Evolutionary conservation across 2,888 invertebrate species (phyloP).

Genomic region (Dioctria linearis): DNA sequence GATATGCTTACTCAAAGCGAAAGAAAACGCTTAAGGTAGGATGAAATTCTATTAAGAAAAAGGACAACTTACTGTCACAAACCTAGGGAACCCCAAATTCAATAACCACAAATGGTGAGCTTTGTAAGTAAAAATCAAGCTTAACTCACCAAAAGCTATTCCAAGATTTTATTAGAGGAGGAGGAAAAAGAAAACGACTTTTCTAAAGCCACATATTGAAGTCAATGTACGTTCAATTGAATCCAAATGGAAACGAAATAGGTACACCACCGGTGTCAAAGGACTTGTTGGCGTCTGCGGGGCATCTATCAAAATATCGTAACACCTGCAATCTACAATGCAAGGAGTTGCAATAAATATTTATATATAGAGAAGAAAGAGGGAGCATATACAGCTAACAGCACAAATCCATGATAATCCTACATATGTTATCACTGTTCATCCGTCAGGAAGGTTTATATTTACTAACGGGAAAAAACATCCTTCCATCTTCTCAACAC

Average conservation of each 20-base stretch:
- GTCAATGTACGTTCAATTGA: background rate
- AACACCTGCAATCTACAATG: background rate
- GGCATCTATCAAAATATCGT: background rate
- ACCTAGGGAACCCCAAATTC: background rate
- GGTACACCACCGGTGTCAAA: too few species aligned
- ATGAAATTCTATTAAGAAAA: background rate
- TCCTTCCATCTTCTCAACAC: background rate
- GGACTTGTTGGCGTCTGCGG: background rate
- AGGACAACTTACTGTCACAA: background rate
- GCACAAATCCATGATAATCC: conserved; percentile 19
- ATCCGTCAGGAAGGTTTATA: conserved; percentile 15
- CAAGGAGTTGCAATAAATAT: conserved; percentile 15
- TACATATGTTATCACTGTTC: conserved; percentile 1
- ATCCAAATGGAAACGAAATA: background rate
- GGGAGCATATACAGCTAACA: background rate
- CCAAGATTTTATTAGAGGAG: too few species aligned
- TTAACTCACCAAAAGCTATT: background rate
- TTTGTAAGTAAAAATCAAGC: too few species aligned
- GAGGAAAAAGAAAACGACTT: too few species aligned
- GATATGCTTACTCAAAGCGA: background rate
- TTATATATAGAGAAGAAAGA: conserved; percentile 3
- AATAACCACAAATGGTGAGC: background rate
- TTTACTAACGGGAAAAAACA: background rate
- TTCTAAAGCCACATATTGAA: background rate
- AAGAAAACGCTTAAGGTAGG: background rate